phyloP scores from a whole-genome alignment of 2,888 invertebrate genomes.

The Allacma fusca region DNA sequence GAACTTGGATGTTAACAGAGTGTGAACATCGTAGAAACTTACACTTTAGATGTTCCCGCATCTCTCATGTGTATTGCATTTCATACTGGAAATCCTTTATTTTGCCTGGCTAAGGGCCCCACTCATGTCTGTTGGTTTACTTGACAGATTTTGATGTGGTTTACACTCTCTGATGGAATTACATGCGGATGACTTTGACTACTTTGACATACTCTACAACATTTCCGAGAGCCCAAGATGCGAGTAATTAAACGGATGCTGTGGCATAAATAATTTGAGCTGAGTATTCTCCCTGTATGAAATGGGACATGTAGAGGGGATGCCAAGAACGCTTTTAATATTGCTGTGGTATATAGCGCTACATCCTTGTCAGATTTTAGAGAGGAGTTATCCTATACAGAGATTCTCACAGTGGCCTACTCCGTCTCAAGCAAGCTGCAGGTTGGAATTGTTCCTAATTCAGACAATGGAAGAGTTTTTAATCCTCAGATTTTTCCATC shows the following conservation, averaged over 20 bases:
- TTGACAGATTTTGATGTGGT: not conserved
- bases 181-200: constrained; percentile 14
- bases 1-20: constrained; percentile 7
- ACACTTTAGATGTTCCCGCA: not conserved
- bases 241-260: constrained; percentile 30
- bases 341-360: too few relatives aligned
- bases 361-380: too few relatives aligned
- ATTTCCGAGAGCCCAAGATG: not conserved
- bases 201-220: not conserved
- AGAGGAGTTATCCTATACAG: too few relatives aligned
- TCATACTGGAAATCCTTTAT: not conserved
- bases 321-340: too few relatives aligned
- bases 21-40: not conserved
- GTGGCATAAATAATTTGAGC: constrained; percentile 19
- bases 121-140: not conserved
- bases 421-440: too few relatives aligned
- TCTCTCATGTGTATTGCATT: not conserved
- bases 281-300: not conserved
- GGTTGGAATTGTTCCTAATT: too few relatives aligned
- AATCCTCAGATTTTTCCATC: too few relatives aligned
- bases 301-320: too few relatives aligned
- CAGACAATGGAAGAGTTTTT: too few relatives aligned
- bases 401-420: too few relatives aligned
- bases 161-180: not conserved
- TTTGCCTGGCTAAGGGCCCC: not conserved